Evolutionary conservation across 2,113 vertebrate species (phyloP).

Genomic region (Galeopterus variegatus): DNA sequence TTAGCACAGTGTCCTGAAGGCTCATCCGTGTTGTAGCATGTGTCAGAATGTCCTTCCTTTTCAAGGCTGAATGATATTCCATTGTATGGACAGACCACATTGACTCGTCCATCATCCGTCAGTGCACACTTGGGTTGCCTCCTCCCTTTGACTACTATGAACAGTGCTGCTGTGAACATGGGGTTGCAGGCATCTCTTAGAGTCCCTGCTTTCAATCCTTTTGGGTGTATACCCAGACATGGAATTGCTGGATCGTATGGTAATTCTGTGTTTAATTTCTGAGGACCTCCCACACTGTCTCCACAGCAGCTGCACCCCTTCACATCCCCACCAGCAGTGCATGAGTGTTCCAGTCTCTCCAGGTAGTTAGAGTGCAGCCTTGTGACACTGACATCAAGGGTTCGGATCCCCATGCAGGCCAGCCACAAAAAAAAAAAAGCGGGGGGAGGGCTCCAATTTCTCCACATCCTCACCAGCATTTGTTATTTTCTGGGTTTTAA

Average conservation of each 20-base stretch:
- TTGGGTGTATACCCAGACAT: too few relatives aligned
- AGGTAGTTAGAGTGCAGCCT: too few relatives aligned
- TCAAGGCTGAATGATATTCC: neutral
- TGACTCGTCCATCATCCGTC: too few relatives aligned
- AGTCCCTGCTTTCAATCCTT: neutral
- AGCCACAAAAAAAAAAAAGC: too few relatives aligned
- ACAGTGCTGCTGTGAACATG: accelerated
- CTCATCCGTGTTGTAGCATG: neutral
- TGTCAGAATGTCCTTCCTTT: neutral
- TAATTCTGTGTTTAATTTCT: neutral
- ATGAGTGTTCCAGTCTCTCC: neutral
- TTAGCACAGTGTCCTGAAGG: neutral
- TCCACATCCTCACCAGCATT: neutral
- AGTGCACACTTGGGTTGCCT: neutral
- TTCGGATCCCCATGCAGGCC: too few relatives aligned
- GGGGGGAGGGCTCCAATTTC: neutral
- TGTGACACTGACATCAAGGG: too few relatives aligned
- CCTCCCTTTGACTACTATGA: neutral
- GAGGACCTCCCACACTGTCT: neutral
- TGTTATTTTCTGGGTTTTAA: neutral
- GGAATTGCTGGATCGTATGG: too few relatives aligned
- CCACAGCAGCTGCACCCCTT: too few relatives aligned
- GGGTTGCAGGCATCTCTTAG: neutral
- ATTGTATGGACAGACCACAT: accelerated
- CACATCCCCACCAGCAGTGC: accelerated